Evolutionary conservation across 2,888 invertebrate genomes (phyloP), one percentile per base, ranked within the genome.

Genomic region (Drosophila mimetica): DNA sequence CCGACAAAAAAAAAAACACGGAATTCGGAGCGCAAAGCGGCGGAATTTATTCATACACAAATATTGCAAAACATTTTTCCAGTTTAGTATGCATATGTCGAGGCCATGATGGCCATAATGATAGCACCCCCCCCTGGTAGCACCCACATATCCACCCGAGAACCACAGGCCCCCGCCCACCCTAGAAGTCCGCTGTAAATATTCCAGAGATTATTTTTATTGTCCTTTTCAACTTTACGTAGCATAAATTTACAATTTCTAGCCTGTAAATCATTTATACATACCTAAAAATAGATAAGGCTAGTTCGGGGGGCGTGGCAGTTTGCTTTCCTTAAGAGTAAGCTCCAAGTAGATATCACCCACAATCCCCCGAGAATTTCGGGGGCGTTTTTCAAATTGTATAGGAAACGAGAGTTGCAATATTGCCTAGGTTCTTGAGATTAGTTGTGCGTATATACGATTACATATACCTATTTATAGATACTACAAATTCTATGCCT

Each of bases 401-500:
- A 64, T 63, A 51, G 51, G 51, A 64, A 36, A 44, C 30, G 30
- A 44, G 53, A 64, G 51, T 50, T 59, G 36, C 47, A 34, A 51
- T 34, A 42, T 37, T 11, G 47, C 51, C 57, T 52, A 48, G 55
- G 51, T 69, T 71, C 51, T 53, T 22, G 47, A 32, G 47, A 64
- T 57, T 64, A 65, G 64, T 53, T 58, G 71, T 48, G 71, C 64
- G 44, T 48, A 70, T 59, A 53, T 30, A 37, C 54, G 22, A 47
- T 57, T 55, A 52, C 39, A 53, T 58, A 46, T 36, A 52, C 32
- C 50, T 66, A 59, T 14, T 54, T 37, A 63, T 41, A 55, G 41
- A 44, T 51, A 59, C 51, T 51, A 55, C n/a, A 55, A 78, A 76
- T 64, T 77, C 75, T 75, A 73, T 85, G 71, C 85, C 77, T 77